Evolutionary conservation across 1,140 invertebrate genomes (phyloP).

Genomic region (Zaprionus davidi): DNA sequence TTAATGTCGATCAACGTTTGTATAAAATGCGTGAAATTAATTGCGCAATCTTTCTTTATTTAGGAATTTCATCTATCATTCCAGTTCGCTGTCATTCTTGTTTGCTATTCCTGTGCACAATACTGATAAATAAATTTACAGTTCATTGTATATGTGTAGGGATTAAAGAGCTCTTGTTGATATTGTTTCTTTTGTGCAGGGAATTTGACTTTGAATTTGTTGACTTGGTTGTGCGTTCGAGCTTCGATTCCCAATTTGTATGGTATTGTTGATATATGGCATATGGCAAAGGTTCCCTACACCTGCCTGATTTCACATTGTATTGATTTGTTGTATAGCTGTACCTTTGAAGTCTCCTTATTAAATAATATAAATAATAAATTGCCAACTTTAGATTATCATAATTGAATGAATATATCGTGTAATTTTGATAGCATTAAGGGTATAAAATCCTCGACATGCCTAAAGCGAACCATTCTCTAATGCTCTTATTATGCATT

Average conservation of each 20-base stretch:
- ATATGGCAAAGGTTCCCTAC: too few relatives aligned
- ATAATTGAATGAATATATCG: too few relatives aligned
- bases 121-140: neutral
- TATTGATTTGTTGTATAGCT: too few relatives aligned
- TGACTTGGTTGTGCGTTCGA: neutral
- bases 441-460: too few relatives aligned
- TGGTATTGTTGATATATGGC: neutral
- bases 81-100: neutral
- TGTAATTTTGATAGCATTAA: too few relatives aligned
- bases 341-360: too few relatives aligned
- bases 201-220: neutral
- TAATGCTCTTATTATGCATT: neutral
- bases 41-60: neutral
- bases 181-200: neutral
- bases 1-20: neutral
- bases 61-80: neutral
- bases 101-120: neutral
- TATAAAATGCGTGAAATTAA: neutral
- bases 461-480: neutral
- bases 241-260: too few relatives aligned
- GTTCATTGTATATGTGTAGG: neutral
- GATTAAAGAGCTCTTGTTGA: neutral
- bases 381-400: too few relatives aligned
- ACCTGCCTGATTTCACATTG: too few relatives aligned
- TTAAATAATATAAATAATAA: too few relatives aligned